Evolutionary conservation across 92 coral and sea anemone species (phyloP).

Genomic region (Actinostola sp.): DNA sequence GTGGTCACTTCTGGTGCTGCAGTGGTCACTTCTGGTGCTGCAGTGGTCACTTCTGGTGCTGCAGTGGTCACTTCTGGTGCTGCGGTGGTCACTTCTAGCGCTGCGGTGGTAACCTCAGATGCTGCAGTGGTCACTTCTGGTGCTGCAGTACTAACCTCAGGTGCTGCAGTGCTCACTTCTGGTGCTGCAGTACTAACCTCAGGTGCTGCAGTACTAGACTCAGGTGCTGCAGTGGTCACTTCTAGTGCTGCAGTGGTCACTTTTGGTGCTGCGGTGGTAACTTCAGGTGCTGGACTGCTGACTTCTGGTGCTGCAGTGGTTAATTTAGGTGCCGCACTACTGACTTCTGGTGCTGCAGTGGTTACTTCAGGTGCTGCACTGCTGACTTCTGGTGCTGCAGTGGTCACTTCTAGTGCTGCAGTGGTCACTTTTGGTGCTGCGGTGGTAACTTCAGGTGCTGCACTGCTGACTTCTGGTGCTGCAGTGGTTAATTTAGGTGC

Average conservation of each 20-base stretch:
- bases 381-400: not conserved
- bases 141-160: not conserved
- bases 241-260: constrained; percentile 7
- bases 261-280: not conserved
- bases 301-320: constrained; percentile 3
- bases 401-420: not conserved
- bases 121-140: not conserved
- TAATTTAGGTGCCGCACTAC: not conserved
- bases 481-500: not conserved
- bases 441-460: constrained; percentile 2
- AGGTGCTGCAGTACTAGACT: constrained; percentile 1
- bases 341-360: constrained; percentile 14
- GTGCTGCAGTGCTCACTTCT: not conserved
- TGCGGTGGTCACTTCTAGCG: not conserved
- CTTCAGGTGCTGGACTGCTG: not conserved
- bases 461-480: not conserved
- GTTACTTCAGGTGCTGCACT: not conserved
- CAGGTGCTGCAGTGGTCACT: not conserved
- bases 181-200: not conserved
- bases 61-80: not conserved
- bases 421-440: constrained; percentile 13
- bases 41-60: not conserved
- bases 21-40: not conserved
- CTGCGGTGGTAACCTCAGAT: not conserved
- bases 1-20: constrained; percentile 6